Evolutionary conservation across 2,113 vertebrate species (phyloP), one percentile per base, ranked within the genome.

Genomic region (Puma concolor): DNA sequence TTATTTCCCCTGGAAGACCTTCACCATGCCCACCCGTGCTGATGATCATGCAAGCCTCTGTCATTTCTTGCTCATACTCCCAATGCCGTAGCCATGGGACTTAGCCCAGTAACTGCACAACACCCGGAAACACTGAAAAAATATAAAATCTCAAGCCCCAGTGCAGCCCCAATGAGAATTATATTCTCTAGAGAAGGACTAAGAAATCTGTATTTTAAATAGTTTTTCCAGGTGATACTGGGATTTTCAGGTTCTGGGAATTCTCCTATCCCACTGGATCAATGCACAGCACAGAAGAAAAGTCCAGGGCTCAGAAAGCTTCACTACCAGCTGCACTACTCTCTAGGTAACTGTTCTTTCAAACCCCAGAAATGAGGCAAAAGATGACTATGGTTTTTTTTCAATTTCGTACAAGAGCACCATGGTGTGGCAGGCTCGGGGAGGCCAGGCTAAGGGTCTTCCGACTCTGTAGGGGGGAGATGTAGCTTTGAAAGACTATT

Each of bases 221-320:
- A 12, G 33, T 48, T 94, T 96, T 96, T 77, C 69, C 96, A 98
- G 82, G 94, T 93, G 82, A 93, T 77, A 19, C 13, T 38, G 44
- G 44, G 44, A 44, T 89, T 95, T 72, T 60, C 5, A 44, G 76
- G 57, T 54, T 83, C 48, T 88, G 86, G 15, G 71, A 64, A 93
- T 77, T 54, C 48, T 79, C 71, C 11, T 33, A 44, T 0, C 84
- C n/a, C 36, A 77, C 21, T 63, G 31, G 14, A 38, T 66, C 57
- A 0, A 33, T 8, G 64, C 7, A n/a, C 15, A 38, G 27, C 38
- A 36, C 4, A 82, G 4, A 95, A 16, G 50, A 71, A 71, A 44
- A 77, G 36, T 27, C 66, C 15, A 57, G 10, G 60, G 72, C 41
- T 86, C 69, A 33, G 38, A 50, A 41, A 50, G 36, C 63, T 57